These are phyloP conservation scores for Caracal caracal DNA, from an alignment of 2,113 vertebrate genomes.

Conservation along the genomic window DNA sequence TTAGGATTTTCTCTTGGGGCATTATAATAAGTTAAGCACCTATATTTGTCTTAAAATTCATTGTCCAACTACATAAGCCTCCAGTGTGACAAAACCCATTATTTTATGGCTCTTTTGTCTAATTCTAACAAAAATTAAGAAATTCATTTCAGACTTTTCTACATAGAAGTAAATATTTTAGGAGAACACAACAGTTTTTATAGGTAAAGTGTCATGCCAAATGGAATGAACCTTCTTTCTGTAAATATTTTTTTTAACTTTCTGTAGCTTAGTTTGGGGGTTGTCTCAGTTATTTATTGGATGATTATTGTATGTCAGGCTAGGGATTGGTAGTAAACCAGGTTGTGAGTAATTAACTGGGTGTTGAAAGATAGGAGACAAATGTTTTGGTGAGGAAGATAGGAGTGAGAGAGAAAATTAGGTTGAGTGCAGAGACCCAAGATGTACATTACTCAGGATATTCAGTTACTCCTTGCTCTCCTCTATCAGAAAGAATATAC, in stretches of 20 bases:
- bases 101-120: conserved; percentile 1
- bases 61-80: conserved; percentile 33
- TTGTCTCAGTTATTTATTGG: background rate
- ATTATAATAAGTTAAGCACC: conserved; percentile 46
- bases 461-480: background rate
- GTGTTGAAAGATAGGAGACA: background rate
- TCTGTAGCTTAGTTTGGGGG: background rate
- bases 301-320: background rate
- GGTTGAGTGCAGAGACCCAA: too few species aligned
- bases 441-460: background rate
- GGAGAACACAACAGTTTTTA: background rate
- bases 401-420: background rate
- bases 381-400: background rate
- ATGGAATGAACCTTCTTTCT: background rate
- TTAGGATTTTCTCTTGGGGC: conserved; percentile 54
- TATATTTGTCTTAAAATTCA: conserved; percentile 63
- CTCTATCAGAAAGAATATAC: background rate
- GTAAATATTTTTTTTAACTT: background rate
- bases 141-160: conserved; percentile 7
- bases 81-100: conserved; percentile 43
- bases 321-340: background rate
- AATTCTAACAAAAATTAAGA: background rate
- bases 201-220: background rate
- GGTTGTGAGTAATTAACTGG: background rate
- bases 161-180: background rate